Evolutionary conservation across 2,888 invertebrate species (phyloP).

Genomic region (Lithophane socia): DNA sequence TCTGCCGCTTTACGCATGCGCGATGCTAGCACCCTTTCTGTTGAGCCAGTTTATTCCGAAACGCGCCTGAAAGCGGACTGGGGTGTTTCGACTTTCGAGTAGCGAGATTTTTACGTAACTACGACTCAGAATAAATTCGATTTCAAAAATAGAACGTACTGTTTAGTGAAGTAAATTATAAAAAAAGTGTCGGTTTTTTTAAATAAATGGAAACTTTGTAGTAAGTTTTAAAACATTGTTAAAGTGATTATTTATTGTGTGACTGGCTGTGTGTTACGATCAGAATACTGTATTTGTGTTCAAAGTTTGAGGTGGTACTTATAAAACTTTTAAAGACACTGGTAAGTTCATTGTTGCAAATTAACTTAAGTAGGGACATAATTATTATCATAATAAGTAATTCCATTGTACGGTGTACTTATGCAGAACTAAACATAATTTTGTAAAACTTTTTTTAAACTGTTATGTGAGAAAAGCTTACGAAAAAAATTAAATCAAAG

Average conservation of each 20-base stretch:
- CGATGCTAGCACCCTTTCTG: constrained; percentile 50
- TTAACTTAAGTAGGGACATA: not conserved
- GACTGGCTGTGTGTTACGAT: constrained; percentile 49
- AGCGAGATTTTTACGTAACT: constrained; percentile 45
- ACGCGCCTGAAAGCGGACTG: constrained; percentile 60
- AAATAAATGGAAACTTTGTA: constrained; percentile 18
- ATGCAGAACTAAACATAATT: not conserved
- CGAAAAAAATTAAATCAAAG: not conserved
- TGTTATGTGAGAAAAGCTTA: not conserved
- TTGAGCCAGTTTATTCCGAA: constrained; percentile 67
- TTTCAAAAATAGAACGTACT: not conserved
- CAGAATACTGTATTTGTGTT: constrained; percentile 38
- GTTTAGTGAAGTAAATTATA: constrained; percentile 12
- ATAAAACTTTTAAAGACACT: constrained; percentile 16
- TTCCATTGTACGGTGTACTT: not conserved
- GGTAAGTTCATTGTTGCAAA: constrained; percentile 49
- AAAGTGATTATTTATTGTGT: constrained; percentile 53
- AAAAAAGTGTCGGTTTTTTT: constrained; percentile 13
- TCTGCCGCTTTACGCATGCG: constrained; percentile 62
- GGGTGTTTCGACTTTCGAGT: constrained; percentile 36
- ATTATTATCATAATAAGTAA: not conserved
- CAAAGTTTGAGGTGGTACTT: constrained; percentile 28
- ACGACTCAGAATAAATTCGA: constrained; percentile 32
- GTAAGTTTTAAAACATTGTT: constrained; percentile 39
- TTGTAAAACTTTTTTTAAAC: not conserved